Base-by-base conservation (phyloP, 2,888 invertebrate genomes). In the Apamea crenata region DNA sequence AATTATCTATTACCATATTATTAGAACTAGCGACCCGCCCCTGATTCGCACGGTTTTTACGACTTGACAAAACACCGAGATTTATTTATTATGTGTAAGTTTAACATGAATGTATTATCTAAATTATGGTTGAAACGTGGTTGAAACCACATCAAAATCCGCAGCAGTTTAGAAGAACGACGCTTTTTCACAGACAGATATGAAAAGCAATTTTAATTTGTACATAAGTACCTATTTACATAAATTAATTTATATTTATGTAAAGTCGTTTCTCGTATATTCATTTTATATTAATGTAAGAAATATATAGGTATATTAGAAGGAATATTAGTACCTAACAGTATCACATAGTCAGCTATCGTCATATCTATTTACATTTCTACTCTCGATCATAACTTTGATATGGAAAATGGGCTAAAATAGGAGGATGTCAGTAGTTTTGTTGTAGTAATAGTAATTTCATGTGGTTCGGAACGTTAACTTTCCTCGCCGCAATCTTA, bases 371-470 rank as follows among this genome's bases (percentile, higher is more conserved):
- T 6, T 0, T 56, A 44, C 10, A 29, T 68, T 83, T 53, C 16
- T 65, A 5, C n/a, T 71, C 7, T 12, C 5, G 32, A 44, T 67
- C 10, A 14, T 61, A 59, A 67, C 16, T 61, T 77, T 61, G 50
- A 18, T 68, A 29, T 12, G 10, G 36, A 78, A 83, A 83, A 68
- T 61, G 14, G 16, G 14, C 32, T 29, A 70, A 32, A 10, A 79
- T 25, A 44, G 40, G 16, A 36, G 80, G 50, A 61, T 67, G 50
- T 21, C 29, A 44, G 25, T 44, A 36, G 44, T 67, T 80, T 53
- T 61, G 50, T 14, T 67, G 66, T 67, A 50, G n/a, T 65, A 70
- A 36, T 84, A 50, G n/a, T 59, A 61, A 53, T 84, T 84, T 65
- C 29, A 40, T 79, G 50, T 69, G 50, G 80, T 59, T 84, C 25